Evolutionary conservation across 2,113 vertebrate genomes (phyloP), one percentile per base, ranked within the genome.

Genomic region (Laticauda laticaudata): DNA sequence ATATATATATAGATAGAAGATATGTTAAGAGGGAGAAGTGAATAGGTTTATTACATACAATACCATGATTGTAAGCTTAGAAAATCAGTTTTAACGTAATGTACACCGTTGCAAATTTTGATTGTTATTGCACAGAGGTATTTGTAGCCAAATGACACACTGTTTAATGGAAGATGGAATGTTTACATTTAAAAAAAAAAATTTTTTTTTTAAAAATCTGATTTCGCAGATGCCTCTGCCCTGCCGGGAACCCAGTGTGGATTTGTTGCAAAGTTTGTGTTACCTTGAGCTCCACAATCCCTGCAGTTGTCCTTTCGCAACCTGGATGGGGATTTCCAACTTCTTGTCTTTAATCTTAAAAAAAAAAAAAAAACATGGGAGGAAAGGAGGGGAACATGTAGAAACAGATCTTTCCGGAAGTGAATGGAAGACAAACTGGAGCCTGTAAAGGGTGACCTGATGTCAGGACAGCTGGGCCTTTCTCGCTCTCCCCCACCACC

Each of bases 401-500:
- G 69, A 75, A 15, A 34, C 69, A 75, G 69, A 75, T 20, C 69
- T 15, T 34, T 39, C 5, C 0, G n/a, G 69, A 75, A 75, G 69
- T 75, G 69, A 15, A 15, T 0, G n/a, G 15, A n/a, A 75, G 69
- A 75, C 69, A 34, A 34, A 75, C 5, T 75, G 69, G 69, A 39
- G 69, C 69, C 69, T 75, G 7, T 34, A 6, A 75, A 3, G 69
- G 69, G 15, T 75, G 69, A 75, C 69, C 14, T 75, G n/a, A 5
- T 15, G 2, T 39, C 69, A 39, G 15, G 69, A 75, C 69, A 75
- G 69, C 69, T 75, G 69, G n/a, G 69, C 2, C 4, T 34, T 24
- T 64, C 7, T 4, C 0, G 5, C 45, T 45, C 45, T 45, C 11
- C 14, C 5, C 5, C 14, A n/a, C 4, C n/a, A 2, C 1, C 1